Percentiles rank a stretch among this genome's conserved stretches.
Evolutionary conservation across 2,797 vertebrate species (phyloP).

Genomic region (Prunella strophiata): DNA sequence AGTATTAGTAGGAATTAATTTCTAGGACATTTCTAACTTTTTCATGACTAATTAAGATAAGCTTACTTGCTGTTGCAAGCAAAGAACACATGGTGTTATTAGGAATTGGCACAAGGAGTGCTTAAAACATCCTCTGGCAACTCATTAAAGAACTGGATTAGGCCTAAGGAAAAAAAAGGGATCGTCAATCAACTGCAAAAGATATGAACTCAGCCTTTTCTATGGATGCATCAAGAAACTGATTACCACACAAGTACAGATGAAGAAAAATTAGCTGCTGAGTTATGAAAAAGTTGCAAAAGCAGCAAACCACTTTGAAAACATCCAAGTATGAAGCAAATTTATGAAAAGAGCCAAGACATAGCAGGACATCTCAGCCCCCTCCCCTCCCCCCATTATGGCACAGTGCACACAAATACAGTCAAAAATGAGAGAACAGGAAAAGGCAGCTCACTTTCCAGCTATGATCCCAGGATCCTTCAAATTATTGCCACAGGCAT

Average conservation of each 20-base stretch:
- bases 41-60: conserved; percentile 54
- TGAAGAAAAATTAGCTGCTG: not conserved
- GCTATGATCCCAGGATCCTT: not conserved
- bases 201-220: conserved; percentile 19
- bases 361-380: not conserved
- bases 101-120: conserved; percentile 35
- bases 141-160: conserved; percentile 51
- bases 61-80: conserved; percentile 56
- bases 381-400: not conserved
- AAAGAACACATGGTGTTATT: conserved; percentile 37
- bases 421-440: not conserved
- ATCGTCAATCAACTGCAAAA: not conserved
- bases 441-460: not conserved
- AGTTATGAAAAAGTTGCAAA: not conserved
- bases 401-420: not conserved
- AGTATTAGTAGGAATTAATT: conserved; percentile 35
- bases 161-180: not conserved
- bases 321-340: not conserved
- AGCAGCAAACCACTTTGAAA: not conserved
- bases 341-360: not conserved
- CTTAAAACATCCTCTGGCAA: conserved; percentile 56
- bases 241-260: not conserved
- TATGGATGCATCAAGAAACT: not conserved
- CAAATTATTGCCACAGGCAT: not conserved
- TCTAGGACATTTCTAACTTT: conserved; percentile 26